A percentile compares a stretch with the other conserved stretches of the same genome.
These are phyloP conservation scores for Hydrocynus forskahlii DNA, from an alignment of 2,797 vertebrate genomes.

Conservation along the genomic window DNA sequence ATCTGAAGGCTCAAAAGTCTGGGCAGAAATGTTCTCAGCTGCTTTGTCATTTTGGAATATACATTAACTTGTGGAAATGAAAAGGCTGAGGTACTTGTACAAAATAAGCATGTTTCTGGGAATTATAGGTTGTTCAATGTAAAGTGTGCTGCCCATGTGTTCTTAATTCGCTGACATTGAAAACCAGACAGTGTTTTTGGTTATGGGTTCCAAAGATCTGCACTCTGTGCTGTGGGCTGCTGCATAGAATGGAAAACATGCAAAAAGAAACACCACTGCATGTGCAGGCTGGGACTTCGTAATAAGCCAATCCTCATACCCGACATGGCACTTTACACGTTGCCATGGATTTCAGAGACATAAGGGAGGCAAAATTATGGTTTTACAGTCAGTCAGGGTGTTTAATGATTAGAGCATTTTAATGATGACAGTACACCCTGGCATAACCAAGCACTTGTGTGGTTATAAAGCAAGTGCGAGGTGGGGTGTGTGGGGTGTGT, in stretches of 20 bases:
- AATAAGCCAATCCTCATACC: not conserved
- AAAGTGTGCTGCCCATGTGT: not conserved
- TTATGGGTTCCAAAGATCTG: conserved; percentile 3
- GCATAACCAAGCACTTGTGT: not conserved
- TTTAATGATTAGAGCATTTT: too few species aligned
- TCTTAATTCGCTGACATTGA: conserved; percentile 15
- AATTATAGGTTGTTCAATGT: conserved; percentile 11
- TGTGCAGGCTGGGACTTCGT: conserved; percentile 1
- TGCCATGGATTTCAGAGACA: not conserved
- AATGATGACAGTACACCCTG: not conserved
- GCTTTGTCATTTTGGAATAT: not conserved
- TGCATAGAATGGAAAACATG: conserved; percentile 16
- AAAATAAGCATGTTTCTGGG: not conserved
- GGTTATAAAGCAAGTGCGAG: not conserved
- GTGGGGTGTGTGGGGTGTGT: too few species aligned
- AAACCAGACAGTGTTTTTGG: not conserved
- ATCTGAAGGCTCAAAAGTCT: conserved; percentile 7
- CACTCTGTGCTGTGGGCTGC: not conserved
- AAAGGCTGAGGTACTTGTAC: not conserved
- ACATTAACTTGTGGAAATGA: not conserved
- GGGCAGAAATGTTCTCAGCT: not conserved
- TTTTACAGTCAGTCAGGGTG: not conserved
- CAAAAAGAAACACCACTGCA: not conserved
- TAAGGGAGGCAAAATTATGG: not conserved
- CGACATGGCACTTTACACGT: not conserved